Evolutionary conservation across 1,140 invertebrate species (phyloP).

Genomic region (Aphelenchoides besseyi): DNA sequence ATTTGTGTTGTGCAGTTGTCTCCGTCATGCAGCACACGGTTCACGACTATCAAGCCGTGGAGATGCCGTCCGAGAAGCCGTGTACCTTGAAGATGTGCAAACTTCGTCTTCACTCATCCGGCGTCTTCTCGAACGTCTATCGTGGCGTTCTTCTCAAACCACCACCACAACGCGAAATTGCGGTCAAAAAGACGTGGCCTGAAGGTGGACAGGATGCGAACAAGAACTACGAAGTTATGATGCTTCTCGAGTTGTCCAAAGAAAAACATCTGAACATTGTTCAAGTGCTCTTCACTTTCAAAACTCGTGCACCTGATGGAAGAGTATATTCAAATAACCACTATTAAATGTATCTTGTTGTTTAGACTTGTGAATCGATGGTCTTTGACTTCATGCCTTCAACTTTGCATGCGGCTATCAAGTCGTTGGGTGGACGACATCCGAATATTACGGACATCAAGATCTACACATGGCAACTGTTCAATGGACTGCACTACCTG

Average conservation of each 20-base stretch:
- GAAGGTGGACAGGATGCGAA: slow-evolving; percentile 18
- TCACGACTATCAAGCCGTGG: slow-evolving; percentile 21
- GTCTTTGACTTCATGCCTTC: slow-evolving; percentile 51
- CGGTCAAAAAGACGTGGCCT: slow-evolving; percentile 53
- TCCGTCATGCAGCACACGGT: no score
- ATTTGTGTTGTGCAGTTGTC: no score
- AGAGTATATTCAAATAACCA: slow-evolving; percentile 15
- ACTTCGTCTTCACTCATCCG: slow-evolving; percentile 38
- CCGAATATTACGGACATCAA: slow-evolving; percentile 46
- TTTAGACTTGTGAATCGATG: slow-evolving; percentile 46
- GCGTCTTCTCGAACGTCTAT: slow-evolving; percentile 52
- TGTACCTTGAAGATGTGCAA: slow-evolving; percentile 42
- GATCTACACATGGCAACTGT: slow-evolving; percentile 53
- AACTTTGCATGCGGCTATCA: slow-evolving; percentile 29
- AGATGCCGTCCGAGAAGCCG: slow-evolving; percentile 14
- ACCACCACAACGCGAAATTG: slow-evolving; percentile 31
- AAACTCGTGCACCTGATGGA: slow-evolving; percentile 26
- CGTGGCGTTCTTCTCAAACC: slow-evolving; percentile 29
- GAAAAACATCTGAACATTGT: slow-evolving; percentile 49
- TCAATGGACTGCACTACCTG: slow-evolving; percentile 49
- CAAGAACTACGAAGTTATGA: slow-evolving; percentile 42
- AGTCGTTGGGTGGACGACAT: slow-evolving; percentile 18
- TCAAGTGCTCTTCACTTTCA: slow-evolving; percentile 48
- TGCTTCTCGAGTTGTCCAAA: slow-evolving; percentile 31
- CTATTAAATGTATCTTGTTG: not conserved